A percentile compares a stretch with the other conserved stretches of the same genome.
phyloP scores from a whole-genome alignment of 2,888 invertebrate genomes.

The Pachydiplax longipennis region DNA sequence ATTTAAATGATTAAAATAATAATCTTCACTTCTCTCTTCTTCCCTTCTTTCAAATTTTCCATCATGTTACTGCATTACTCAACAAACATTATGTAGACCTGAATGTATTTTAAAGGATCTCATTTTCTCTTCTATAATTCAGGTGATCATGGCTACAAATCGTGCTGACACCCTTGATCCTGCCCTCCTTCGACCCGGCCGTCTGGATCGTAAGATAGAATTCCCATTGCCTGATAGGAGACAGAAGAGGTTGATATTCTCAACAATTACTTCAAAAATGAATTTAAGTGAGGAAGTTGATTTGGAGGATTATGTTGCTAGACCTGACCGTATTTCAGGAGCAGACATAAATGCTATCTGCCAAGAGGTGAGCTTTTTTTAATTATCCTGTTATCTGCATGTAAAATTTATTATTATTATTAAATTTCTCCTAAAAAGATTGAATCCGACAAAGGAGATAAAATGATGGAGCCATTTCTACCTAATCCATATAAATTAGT shows the following conservation, averaged over 20 bases:
- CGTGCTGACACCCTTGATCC: conserved; percentile 98
- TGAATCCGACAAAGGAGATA: too few relatives aligned
- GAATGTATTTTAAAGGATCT: too few relatives aligned
- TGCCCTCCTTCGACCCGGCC: conserved; percentile 92
- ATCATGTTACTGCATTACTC: too few relatives aligned
- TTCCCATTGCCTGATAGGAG: conserved; percentile 94
- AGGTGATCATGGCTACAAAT: conserved; percentile 94
- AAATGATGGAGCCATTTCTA: too few relatives aligned
- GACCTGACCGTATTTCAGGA: conserved; percentile 98
- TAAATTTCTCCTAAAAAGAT: too few relatives aligned
- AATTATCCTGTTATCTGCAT: background rate
- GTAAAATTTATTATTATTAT: background rate
- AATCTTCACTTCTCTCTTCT: too few relatives aligned
- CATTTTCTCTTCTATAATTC: conserved; percentile 49
- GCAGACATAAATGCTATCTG: conserved; percentile 99
- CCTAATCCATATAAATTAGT: too few relatives aligned
- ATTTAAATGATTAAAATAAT: too few relatives aligned
- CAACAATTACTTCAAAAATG: conserved; percentile 97
- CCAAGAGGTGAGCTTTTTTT: conserved; percentile 74
- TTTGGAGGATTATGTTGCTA: conserved; percentile 97
- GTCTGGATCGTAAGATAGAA: conserved; percentile 98
- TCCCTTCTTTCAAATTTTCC: too few relatives aligned
- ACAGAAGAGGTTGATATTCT: conserved; percentile 94
- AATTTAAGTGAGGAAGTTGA: conserved; percentile 98
- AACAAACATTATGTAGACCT: too few relatives aligned